phyloP scores from a whole-genome alignment of 2,113 vertebrate genomes.

The Macrotis lagotis region DNA sequence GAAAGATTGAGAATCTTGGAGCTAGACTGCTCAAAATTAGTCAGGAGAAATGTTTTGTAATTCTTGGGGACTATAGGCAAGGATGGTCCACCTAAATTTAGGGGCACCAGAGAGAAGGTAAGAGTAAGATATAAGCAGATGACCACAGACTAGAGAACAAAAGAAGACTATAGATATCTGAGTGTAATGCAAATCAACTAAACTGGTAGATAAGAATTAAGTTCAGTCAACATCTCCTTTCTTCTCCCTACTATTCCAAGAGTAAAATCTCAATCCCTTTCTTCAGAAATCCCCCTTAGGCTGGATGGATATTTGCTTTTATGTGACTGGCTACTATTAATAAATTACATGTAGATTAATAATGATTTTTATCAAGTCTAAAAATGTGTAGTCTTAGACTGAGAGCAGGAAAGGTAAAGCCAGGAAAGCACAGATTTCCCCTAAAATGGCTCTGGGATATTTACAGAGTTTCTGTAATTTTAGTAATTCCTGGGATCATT shows the following conservation, averaged over 20 bases:
- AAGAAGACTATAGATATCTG: not conserved
- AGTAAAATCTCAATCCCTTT: not conserved
- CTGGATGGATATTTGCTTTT: not conserved
- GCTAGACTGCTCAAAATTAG: too few relatives aligned
- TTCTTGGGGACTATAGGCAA: too few relatives aligned
- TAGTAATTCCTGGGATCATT: not conserved
- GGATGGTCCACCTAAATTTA: too few relatives aligned
- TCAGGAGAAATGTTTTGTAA: not conserved
- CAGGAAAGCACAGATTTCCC: too few relatives aligned
- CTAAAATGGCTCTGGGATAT: not conserved
- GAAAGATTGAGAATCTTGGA: not conserved
- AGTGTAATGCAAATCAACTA: not conserved
- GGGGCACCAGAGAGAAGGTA: not conserved
- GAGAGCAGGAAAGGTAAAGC: too few relatives aligned
- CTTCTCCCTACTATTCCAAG: not conserved
- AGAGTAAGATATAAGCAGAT: not conserved
- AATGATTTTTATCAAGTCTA: not conserved
- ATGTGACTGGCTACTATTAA: not conserved
- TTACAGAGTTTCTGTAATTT: not conserved
- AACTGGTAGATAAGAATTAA: not conserved
- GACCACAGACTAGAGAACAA: not conserved
- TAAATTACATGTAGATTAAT: not conserved
- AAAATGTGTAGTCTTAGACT: not conserved
- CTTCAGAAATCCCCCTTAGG: not conserved
- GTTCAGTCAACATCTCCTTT: not conserved